Evolutionary conservation across 1,140 invertebrate species (phyloP), one percentile per base, ranked within the genome.

Genomic region (Brachionus koreanus): DNA sequence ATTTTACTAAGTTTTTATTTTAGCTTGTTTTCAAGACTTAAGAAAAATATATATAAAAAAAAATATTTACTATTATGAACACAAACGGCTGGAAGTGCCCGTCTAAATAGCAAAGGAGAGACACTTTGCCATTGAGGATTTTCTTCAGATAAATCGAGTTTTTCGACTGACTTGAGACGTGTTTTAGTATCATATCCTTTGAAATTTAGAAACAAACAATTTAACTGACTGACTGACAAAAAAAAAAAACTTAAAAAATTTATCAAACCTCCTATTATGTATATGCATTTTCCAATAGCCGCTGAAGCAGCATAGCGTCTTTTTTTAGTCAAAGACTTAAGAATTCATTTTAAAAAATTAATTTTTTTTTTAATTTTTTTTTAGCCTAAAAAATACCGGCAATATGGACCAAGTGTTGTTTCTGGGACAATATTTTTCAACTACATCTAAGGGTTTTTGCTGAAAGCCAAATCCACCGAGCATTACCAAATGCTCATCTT

Each of bases 391-490:
- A 63, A 63, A 43, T 84, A 87, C 87, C 6, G 86, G 86, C 49
- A 86, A 72, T 49, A 83, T 69, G 5, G 82, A 85, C 87, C 87
- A 88, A 37, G 83, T 69, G 43, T 85, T 83, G 37, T 84, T 85
- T 82, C 86, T 85, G 1, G 87, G 86, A 83, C 86, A 84, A 75
- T 85, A 87, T 77, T 85, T 85, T 83, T 88, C 87, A 6, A 87
- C 87, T 25, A 83, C 83, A 69, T 87, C 86, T n/a, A 65, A 94
- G 95, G 6, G 96, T 95, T 84, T 98, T 98, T 5, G 97, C 96
- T 90, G 98, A 96, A 74, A 97, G 96, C 84, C 94, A 96, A 88
- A 96, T 98, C 97, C 97, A 98, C 6, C 97, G 96, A 67, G 89
- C 89, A 75, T 89, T 91, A 77, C 96, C 96, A 91, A 98, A 98